These are phyloP conservation scores for Aurelia sp. DNA, from an alignment of 30 jellyfish, hydroid and myxozoan species.

Conservation along the genomic window DNA sequence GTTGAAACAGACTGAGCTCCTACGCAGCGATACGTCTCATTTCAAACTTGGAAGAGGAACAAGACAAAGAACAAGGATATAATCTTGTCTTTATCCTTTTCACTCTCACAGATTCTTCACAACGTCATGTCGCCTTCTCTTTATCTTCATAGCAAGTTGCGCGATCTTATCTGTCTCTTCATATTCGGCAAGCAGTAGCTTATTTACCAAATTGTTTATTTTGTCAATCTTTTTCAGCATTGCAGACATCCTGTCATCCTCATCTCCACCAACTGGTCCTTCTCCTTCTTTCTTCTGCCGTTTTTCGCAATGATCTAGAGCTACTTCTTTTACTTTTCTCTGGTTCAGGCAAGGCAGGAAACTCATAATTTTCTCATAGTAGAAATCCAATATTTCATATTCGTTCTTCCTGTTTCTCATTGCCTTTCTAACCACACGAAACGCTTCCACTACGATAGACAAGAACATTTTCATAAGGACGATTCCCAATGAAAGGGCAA, in stretches of 20 bases:
- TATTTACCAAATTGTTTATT: slow-evolving; percentile 15
- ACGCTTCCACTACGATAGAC: slow-evolving; percentile 77
- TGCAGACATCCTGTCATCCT: neutral
- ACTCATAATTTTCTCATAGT: slow-evolving; percentile 3
- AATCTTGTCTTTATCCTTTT: no score
- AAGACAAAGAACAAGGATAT: no score
- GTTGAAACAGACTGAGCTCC: no score
- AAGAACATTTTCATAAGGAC: slow-evolving; percentile 76
- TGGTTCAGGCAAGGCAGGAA: slow-evolving; percentile 51
- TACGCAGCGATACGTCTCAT: no score
- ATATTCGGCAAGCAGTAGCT: slow-evolving; percentile 17
- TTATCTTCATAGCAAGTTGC: neutral
- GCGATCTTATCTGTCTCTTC: slow-evolving; percentile 22
- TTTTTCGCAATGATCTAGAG: neutral
- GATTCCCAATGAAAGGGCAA: slow-evolving; percentile 45
- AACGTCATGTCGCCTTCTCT: no score
- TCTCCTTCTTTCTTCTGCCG: neutral
- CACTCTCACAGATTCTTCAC: no score
- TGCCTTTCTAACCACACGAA: slow-evolving; percentile 45
- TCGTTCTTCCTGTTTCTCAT: slow-evolving; percentile 55
- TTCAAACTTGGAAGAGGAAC: no score
- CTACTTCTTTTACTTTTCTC: neutral
- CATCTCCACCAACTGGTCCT: neutral
- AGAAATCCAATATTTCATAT: slow-evolving; percentile 73
- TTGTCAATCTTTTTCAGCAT: slow-evolving; percentile 31